Conservation (phyloP, 2,113 vertebrate species). For the Bothrops jararaca region DNA sequence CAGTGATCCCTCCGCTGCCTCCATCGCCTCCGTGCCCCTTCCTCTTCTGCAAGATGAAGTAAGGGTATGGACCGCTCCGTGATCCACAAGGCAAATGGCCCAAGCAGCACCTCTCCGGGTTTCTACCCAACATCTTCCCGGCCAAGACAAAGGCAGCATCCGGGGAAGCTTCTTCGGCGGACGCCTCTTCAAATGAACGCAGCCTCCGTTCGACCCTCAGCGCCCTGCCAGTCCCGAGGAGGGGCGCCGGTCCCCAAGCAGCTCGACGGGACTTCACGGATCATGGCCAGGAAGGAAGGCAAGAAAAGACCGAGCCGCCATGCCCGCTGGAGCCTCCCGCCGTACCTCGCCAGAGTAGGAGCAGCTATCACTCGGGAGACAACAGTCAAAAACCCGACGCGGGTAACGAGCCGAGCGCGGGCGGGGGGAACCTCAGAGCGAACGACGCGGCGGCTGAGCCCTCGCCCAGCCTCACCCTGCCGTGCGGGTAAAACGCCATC, state of each 20-base stretch:
- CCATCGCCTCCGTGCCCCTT: conserved; percentile 93
- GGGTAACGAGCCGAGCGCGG: neutral
- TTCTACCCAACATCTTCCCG: conserved; percentile 91
- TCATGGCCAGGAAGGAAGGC: neutral
- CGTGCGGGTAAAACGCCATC: neutral
- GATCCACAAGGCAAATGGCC: conserved; percentile 92
- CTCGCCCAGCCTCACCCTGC: neutral
- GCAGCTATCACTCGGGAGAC: neutral
- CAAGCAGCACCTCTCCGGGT: conserved; percentile 94
- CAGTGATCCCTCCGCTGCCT: conserved; percentile 78
- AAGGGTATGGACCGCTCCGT: conserved; percentile 94
- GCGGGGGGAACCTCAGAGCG: conserved; percentile 35
- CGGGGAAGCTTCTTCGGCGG: neutral
- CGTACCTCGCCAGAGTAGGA: neutral
- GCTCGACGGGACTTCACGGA: conserved; percentile 7
- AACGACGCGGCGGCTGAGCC: neutral
- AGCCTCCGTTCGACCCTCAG: neutral
- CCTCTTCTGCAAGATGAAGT: conserved; percentile 94
- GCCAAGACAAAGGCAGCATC: conserved; percentile 30
- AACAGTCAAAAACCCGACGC: too few species aligned
- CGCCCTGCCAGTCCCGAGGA: conserved; percentile 2
- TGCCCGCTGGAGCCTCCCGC: neutral
- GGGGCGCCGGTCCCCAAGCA: conserved; percentile 1
- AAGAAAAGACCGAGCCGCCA: conserved; percentile 20
- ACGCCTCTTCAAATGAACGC: neutral